A percentile compares a stretch with the other conserved stretches of the same genome.
These are phyloP conservation scores for Cranoglanis bouderius DNA, from an alignment of 2,113 vertebrate species.

Conservation along the genomic window DNA sequence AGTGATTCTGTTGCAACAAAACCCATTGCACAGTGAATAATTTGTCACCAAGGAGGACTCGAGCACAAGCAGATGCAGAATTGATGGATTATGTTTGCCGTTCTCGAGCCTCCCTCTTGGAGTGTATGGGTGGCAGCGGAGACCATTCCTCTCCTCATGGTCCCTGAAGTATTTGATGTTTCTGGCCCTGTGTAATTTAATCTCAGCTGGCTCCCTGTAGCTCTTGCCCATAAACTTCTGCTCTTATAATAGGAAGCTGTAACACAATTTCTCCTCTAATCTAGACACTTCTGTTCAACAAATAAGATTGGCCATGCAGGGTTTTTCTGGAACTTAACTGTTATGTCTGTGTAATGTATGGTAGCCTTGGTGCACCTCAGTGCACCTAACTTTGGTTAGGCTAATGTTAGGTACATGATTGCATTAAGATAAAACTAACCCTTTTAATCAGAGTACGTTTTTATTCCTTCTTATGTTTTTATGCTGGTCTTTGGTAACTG, in stretches of 20 bases:
- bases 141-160: constrained; percentile 30
- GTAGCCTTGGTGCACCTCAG: not conserved
- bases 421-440: not conserved
- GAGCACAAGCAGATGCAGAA: constrained; percentile 24
- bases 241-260: constrained; percentile 71
- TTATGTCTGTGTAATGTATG: constrained; percentile 49
- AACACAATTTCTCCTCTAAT: constrained; percentile 70
- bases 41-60: constrained; percentile 26
- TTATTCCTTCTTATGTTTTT: not conserved
- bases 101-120: constrained; percentile 39
- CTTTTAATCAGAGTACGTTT: not conserved
- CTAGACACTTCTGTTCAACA: constrained; percentile 63
- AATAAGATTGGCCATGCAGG: constrained; percentile 66
- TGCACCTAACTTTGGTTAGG: not conserved
- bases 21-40: constrained; percentile 43
- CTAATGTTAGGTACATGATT: not conserved
- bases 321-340: constrained; percentile 54
- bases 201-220: constrained; percentile 71
- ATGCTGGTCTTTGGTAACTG: not conserved
- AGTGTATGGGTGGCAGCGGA: constrained; percentile 46
- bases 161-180: constrained; percentile 69
- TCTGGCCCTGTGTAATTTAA: constrained; percentile 73
- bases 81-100: constrained; percentile 44
- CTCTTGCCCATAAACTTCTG: constrained; percentile 69
- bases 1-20: constrained; percentile 62